A percentile compares a stretch with the other conserved stretches of the same genome.
phyloP scores from a whole-genome alignment of 2,888 invertebrate genomes.

The Dastarcus helophoroides region DNA sequence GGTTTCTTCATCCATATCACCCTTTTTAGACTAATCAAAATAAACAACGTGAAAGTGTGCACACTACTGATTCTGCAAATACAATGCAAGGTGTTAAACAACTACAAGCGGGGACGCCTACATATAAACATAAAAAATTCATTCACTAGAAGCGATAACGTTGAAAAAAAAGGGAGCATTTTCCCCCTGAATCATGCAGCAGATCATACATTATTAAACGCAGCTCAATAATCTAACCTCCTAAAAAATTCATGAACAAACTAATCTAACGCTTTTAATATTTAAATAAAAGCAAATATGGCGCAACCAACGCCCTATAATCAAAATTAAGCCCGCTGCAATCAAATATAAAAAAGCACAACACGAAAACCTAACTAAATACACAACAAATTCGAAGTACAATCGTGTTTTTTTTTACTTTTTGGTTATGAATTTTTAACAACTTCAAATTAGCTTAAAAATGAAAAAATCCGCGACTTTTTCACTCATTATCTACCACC shows the following conservation, averaged over 20 bases:
- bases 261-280: too few species aligned
- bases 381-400: conserved; percentile 7
- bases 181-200: too few species aligned
- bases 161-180: too few species aligned
- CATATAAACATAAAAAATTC: too few species aligned
- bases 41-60: conserved; percentile 11
- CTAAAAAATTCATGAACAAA: too few species aligned
- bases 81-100: conserved; percentile 1
- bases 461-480: conserved; percentile 10
- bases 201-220: too few species aligned
- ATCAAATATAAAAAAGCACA: too few species aligned
- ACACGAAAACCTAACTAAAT: not conserved
- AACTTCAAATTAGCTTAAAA: conserved; percentile 18
- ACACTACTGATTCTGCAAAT: conserved; percentile 12
- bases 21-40: conserved; percentile 27
- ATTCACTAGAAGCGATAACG: too few species aligned
- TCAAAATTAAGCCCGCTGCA: conserved; percentile 4
- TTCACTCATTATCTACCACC: not conserved
- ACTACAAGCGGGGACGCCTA: conserved; percentile 2
- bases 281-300: conserved; percentile 36
- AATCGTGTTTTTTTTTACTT: conserved; percentile 31
- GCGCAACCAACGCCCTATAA: conserved; percentile 37
- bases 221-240: too few species aligned
- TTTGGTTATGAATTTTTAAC: conserved; percentile 41
- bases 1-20: conserved; percentile 34